phyloP scores from a whole-genome alignment of 2,888 invertebrate genomes.

The Drosophila bunnanda region DNA sequence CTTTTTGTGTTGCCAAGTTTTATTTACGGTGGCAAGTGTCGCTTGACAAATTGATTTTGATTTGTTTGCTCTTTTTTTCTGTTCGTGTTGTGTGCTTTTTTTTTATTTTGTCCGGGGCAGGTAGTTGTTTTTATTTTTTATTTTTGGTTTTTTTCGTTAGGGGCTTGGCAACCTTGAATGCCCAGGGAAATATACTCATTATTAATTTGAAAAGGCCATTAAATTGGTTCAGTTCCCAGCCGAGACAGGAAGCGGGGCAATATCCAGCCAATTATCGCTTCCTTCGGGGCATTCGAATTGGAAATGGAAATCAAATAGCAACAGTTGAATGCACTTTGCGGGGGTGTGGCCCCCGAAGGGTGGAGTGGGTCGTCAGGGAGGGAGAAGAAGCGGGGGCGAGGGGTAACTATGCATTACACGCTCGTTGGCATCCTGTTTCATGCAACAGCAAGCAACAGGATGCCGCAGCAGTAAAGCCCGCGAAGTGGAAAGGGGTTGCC shows the following conservation, averaged over 20 bases:
- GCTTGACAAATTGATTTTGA: slow-evolving; percentile 77
- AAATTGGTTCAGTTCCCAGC: slow-evolving; percentile 30
- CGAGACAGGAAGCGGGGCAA: slow-evolving; percentile 44
- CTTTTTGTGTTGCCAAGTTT: slow-evolving; percentile 52
- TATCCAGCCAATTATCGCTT: slow-evolving; percentile 52
- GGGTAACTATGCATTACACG: slow-evolving; percentile 69
- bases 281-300: slow-evolving; percentile 59
- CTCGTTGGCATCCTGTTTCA: slow-evolving; percentile 82
- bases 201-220: slow-evolving; percentile 14
- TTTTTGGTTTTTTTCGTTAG: not conserved
- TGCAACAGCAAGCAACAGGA: slow-evolving; percentile 81
- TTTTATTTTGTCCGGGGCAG: slow-evolving; percentile 16
- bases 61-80: slow-evolving; percentile 56
- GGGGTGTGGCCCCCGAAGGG: slow-evolving; percentile 18
- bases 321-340: slow-evolving; percentile 40
- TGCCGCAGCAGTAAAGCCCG: slow-evolving; percentile 49
- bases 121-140: not conserved
- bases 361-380: slow-evolving; percentile 5
- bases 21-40: slow-evolving; percentile 77
- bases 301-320: slow-evolving; percentile 63
- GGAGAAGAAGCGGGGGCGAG: slow-evolving; percentile 6
- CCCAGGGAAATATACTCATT: slow-evolving; percentile 18
- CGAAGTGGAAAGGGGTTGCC: slow-evolving; percentile 9
- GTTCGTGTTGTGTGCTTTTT: slow-evolving; percentile 26
- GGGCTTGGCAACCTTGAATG: slow-evolving; percentile 32